Conservation (phyloP, 2,797 vertebrate genomes). For the Peromyscus aztecus region DNA sequence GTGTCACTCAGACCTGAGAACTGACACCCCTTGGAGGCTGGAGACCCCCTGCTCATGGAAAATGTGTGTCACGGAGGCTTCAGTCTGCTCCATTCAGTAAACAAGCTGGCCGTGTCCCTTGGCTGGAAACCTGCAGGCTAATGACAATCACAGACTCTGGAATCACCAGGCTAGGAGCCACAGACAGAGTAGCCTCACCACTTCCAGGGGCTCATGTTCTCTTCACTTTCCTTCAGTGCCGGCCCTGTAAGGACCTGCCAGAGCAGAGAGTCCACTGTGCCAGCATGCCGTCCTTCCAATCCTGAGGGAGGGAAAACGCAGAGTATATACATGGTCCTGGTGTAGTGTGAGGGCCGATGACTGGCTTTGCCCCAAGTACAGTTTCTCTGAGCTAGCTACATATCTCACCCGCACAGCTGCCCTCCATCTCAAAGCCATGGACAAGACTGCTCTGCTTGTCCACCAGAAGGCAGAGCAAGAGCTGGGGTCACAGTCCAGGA, state of each 20-base stretch:
- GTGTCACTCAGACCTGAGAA: constrained; percentile 9
- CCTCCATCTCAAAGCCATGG: not conserved
- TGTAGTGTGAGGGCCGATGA: rapidly evolving
- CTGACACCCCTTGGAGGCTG: constrained; percentile 17
- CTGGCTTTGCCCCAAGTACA: rapidly evolving
- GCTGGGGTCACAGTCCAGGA: rapidly evolving
- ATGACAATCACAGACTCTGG: constrained; percentile 56
- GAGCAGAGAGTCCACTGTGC: rapidly evolving
- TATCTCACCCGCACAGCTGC: not conserved
- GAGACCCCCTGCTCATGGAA: constrained; percentile 64
- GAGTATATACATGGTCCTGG: rapidly evolving
- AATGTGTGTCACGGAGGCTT: constrained; percentile 38
- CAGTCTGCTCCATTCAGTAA: not conserved
- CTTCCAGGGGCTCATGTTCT: not conserved
- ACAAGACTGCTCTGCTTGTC: not conserved
- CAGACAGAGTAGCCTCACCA: too few relatives aligned
- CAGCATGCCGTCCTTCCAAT: rapidly evolving
- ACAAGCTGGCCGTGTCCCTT: constrained; percentile 25
- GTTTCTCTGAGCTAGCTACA: not conserved
- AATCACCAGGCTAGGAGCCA: rapidly evolving
- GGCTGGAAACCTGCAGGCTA: not conserved
- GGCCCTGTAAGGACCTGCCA: not conserved
- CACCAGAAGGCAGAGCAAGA: rapidly evolving
- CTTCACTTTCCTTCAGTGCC: not conserved
- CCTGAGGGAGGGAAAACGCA: rapidly evolving